phyloP scores from a whole-genome alignment of 2,888 invertebrate species.

The Volucella inflata region DNA sequence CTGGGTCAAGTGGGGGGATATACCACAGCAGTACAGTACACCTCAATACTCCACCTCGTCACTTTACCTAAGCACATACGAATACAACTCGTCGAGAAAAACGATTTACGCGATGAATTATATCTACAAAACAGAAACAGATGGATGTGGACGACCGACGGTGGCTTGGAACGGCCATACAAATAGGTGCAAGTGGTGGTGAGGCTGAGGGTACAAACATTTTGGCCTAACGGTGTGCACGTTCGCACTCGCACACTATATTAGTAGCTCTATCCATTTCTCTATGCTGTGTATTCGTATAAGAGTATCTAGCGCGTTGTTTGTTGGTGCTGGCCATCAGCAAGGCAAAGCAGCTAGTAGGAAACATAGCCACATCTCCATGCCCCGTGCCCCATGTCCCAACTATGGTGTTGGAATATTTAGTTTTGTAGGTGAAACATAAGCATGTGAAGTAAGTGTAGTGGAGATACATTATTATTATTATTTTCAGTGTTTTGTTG shows the following conservation, averaged over 20 bases:
- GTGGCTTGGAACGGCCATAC: constrained; percentile 29
- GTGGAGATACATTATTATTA: constrained; percentile 71
- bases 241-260: constrained; percentile 51
- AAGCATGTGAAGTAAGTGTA: constrained; percentile 71
- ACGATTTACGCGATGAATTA: constrained; percentile 67
- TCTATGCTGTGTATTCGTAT: constrained; percentile 12
- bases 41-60: constrained; percentile 28
- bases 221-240: constrained; percentile 61
- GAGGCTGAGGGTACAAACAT: constrained; percentile 23
- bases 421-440: constrained; percentile 75
- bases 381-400: background rate
- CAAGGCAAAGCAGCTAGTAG: no score
- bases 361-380: no score
- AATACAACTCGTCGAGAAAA: constrained; percentile 42
- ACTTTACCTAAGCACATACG: constrained; percentile 36
- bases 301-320: no score
- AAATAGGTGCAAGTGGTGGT: background rate
- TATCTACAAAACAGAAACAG: constrained; percentile 29
- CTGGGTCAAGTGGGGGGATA: background rate
- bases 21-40: background rate
- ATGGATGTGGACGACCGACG: constrained; percentile 10
- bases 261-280: constrained; percentile 50
- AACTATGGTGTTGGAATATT: constrained; percentile 67
- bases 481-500: constrained; percentile 50
- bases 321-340: background rate